These are phyloP conservation scores for Meles meles DNA, from an alignment of 2,113 vertebrate species.

Conservation along the genomic window DNA sequence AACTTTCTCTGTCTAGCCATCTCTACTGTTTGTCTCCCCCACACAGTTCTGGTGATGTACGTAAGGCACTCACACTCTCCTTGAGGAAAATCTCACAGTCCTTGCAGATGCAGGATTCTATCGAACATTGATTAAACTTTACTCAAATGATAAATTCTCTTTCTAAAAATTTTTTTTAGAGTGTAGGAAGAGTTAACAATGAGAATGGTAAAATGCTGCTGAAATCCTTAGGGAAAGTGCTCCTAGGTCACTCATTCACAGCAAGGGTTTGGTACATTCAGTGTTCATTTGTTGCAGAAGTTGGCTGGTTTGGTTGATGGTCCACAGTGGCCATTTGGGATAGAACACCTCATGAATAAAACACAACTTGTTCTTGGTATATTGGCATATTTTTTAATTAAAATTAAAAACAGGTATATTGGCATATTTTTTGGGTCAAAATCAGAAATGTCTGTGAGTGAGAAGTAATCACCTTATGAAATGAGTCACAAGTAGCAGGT, in stretches of 20 bases:
- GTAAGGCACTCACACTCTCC: background rate
- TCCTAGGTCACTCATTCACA: background rate
- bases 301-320: background rate
- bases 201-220: background rate
- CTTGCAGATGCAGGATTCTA: background rate
- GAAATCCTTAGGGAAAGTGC: background rate
- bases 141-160: background rate
- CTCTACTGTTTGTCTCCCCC: background rate
- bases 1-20: background rate
- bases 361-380: background rate
- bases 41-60: background rate
- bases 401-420: slow-evolving; percentile 22
- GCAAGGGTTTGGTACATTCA: background rate
- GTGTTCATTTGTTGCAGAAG: background rate
- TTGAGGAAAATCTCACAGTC: background rate
- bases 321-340: background rate
- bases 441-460: slow-evolving; percentile 57
- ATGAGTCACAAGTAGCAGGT: slow-evolving; percentile 61
- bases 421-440: background rate
- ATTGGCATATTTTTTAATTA: background rate
- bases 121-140: background rate
- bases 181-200: background rate
- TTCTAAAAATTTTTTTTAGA: background rate
- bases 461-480: slow-evolving; percentile 64
- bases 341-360: slow-evolving; percentile 27